Conservation (phyloP, 2,888 invertebrate species). For the Lamellibrachia columna region DNA sequence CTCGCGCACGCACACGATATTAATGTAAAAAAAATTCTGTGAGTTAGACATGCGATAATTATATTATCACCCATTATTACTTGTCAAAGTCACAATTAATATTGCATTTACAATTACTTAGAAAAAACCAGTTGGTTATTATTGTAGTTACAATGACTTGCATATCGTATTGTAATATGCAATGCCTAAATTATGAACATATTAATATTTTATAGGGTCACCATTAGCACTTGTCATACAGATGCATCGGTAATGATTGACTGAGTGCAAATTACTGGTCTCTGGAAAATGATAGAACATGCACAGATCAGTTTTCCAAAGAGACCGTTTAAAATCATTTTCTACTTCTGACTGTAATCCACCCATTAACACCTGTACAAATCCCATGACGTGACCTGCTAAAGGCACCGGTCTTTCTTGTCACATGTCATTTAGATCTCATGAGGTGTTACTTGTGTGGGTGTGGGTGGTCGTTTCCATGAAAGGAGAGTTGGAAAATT, state of each 20-base stretch:
- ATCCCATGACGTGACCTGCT: background rate
- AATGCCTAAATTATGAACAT: background rate
- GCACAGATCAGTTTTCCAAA: too few species aligned
- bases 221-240: too few species aligned
- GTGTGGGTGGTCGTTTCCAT: background rate
- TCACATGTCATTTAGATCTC: background rate
- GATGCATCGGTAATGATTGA: background rate
- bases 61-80: background rate
- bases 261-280: background rate
- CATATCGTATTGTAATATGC: too few species aligned
- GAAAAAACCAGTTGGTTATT: background rate
- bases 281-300: background rate
- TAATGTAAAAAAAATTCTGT: background rate
- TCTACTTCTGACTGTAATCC: too few species aligned
- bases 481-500: background rate
- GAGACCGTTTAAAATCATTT: too few species aligned
- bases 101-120: background rate
- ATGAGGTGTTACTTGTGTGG: background rate
- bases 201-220: background rate
- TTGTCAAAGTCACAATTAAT: background rate
- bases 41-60: conserved; percentile 28
- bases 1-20: too few species aligned
- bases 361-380: background rate
- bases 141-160: background rate
- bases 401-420: background rate